Evolutionary conservation across 1,140 invertebrate species (phyloP).

Genomic region (Holcopasites calliopsidis): DNA sequence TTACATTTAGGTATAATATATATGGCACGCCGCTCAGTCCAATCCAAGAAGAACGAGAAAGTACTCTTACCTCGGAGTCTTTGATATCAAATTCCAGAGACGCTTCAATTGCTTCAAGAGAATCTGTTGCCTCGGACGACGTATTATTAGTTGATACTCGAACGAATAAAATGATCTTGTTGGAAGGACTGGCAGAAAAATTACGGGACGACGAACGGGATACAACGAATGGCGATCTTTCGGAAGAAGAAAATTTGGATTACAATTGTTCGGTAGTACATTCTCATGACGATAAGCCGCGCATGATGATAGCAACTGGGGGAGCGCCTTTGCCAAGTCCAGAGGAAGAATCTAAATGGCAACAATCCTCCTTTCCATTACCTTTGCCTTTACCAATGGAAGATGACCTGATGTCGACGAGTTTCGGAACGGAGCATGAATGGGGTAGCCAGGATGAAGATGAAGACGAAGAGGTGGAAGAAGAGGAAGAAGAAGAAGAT

Average conservation of each 20-base stretch:
- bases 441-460: constrained; percentile 73
- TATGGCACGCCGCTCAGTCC: constrained; percentile 82
- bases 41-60: constrained; percentile 83
- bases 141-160: constrained; percentile 80
- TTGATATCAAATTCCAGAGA: constrained; percentile 72
- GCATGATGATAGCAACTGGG: constrained; percentile 55
- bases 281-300: constrained; percentile 61
- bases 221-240: constrained; percentile 66
- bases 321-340: constrained; percentile 75
- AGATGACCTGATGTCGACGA: constrained; percentile 77
- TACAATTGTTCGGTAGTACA: constrained; percentile 54
- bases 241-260: constrained; percentile 72
- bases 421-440: constrained; percentile 73
- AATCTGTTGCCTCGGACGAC: constrained; percentile 77
- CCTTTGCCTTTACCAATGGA: constrained; percentile 70
- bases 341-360: constrained; percentile 77
- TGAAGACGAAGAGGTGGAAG: constrained; percentile 61
- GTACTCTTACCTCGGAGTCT: constrained; percentile 73
- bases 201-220: constrained; percentile 60
- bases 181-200: constrained; percentile 71
- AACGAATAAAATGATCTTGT: constrained; percentile 80
- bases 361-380: constrained; percentile 71
- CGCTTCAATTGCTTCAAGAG: constrained; percentile 70
- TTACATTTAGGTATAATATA: constrained; percentile 78
- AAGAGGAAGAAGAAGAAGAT: constrained; percentile 41